Percentiles rank a stretch among this genome's conserved stretches.
phyloP scores from a whole-genome alignment of 2,888 invertebrate species.

The Dryomyza anilis region DNA sequence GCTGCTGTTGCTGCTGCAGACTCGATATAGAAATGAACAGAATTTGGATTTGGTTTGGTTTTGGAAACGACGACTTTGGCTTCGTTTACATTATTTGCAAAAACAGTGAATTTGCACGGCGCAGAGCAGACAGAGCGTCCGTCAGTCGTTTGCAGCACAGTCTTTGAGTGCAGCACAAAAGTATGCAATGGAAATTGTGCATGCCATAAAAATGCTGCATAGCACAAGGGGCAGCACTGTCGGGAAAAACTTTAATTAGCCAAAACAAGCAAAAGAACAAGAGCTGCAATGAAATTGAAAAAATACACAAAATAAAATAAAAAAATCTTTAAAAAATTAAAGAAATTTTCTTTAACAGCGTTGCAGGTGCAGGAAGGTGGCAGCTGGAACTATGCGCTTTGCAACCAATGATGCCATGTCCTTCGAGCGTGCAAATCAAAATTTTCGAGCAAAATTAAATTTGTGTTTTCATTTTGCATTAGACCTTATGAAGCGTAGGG shows the following conservation, averaged over 20 bases:
- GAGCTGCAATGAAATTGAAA: slow-evolving; percentile 31
- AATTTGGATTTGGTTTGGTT: slow-evolving; percentile 8
- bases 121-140: not conserved
- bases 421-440: too few relatives aligned
- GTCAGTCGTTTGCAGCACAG: not conserved
- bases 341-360: too few relatives aligned
- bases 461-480: too few relatives aligned
- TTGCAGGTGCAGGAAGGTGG: too few relatives aligned
- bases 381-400: too few relatives aligned
- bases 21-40: not conserved
- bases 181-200: slow-evolving; percentile 9
- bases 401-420: too few relatives aligned
- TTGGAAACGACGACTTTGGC: not conserved
- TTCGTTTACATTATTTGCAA: slow-evolving; percentile 1
- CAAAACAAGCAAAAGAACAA: slow-evolving; percentile 19
- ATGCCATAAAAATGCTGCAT: not conserved
- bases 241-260: slow-evolving; percentile 18
- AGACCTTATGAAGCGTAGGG: too few relatives aligned
- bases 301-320: too few relatives aligned
- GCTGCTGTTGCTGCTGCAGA: too few relatives aligned
- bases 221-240: too few relatives aligned
- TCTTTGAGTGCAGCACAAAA: slow-evolving; percentile 1
- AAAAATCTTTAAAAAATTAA: too few relatives aligned
- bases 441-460: too few relatives aligned
- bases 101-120: not conserved